phyloP scores from a whole-genome alignment of 2,113 vertebrate genomes.

The Antechinus flavipes region DNA sequence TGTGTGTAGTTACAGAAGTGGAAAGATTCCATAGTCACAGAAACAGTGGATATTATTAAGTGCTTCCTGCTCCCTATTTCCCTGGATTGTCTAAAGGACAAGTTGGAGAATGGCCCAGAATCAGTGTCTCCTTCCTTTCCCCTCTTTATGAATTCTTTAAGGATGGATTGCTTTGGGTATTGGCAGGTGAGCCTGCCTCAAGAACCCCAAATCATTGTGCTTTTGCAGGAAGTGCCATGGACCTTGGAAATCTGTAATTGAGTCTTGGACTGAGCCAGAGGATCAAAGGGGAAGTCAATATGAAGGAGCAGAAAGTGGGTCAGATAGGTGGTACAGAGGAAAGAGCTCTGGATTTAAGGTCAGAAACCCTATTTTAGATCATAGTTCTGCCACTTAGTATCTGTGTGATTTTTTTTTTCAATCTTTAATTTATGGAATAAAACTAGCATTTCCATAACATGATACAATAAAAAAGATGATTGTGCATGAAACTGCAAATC shows the following conservation, averaged over 20 bases:
- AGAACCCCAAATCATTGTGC: neutral
- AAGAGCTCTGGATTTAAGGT: neutral
- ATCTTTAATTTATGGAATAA: too few species aligned
- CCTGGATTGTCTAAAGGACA: neutral
- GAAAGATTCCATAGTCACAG: neutral
- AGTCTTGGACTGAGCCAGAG: neutral
- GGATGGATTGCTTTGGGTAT: conserved; percentile 22
- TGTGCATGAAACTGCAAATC: too few species aligned
- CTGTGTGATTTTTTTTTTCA: neutral
- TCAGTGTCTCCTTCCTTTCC: neutral
- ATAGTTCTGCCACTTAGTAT: neutral
- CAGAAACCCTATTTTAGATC: neutral
- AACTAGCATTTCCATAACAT: too few species aligned
- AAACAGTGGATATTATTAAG: neutral
- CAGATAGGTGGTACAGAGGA: neutral
- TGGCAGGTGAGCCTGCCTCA: conserved; percentile 14
- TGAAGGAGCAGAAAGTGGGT: neutral
- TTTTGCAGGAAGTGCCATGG: neutral
- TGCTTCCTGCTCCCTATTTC: neutral
- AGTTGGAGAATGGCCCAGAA: neutral
- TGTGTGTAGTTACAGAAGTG: neutral
- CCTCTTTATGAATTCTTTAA: neutral
- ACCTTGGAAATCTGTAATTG: neutral
- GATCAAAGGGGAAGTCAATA: neutral
- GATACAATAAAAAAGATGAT: too few species aligned